Percentiles rank a stretch among this genome's conserved stretches.
Evolutionary conservation across 2,113 vertebrate species (phyloP).

Genomic region (Ophthalmolycus amberensis): DNA sequence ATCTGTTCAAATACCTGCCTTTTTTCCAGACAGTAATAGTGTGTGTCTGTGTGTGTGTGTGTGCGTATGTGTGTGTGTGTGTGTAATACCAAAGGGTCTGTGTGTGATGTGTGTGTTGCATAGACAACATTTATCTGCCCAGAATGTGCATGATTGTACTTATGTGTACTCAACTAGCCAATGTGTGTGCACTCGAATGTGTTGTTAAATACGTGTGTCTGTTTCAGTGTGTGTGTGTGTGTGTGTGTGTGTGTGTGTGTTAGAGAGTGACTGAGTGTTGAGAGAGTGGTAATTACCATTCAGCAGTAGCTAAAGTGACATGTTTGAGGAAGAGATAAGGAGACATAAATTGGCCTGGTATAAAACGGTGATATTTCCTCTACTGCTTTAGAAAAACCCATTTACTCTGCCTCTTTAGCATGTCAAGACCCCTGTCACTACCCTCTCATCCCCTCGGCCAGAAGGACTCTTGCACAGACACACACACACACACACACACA

Average conservation of each 20-base stretch:
- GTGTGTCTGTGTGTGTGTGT: constrained; percentile 3
- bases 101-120: constrained; percentile 27
- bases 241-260: constrained; percentile 38
- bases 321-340: constrained; percentile 99
- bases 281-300: constrained; percentile 95
- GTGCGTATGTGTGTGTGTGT: constrained; percentile 6
- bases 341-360: constrained; percentile 98
- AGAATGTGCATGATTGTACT: constrained; percentile 48
- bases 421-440: constrained; percentile 99
- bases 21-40: background rate
- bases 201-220: constrained; percentile 39
- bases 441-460: constrained; percentile 89
- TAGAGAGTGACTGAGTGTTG: constrained; percentile 72
- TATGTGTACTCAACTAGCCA: constrained; percentile 40
- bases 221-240: constrained; percentile 26
- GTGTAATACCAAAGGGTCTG: background rate
- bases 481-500: constrained; percentile 41
- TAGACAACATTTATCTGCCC: constrained; percentile 48
- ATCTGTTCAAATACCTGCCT: constrained; percentile 6
- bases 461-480: constrained; percentile 59
- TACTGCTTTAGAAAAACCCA: constrained; percentile 99
- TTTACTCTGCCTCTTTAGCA: constrained; percentile 99
- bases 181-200: constrained; percentile 43
- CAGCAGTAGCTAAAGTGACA: constrained; percentile 99
- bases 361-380: constrained; percentile 99